Percentiles rank a stretch among this genome's conserved stretches.
Conservation (phyloP, 2,888 invertebrate species). For the Eumerus sabulonum region DNA sequence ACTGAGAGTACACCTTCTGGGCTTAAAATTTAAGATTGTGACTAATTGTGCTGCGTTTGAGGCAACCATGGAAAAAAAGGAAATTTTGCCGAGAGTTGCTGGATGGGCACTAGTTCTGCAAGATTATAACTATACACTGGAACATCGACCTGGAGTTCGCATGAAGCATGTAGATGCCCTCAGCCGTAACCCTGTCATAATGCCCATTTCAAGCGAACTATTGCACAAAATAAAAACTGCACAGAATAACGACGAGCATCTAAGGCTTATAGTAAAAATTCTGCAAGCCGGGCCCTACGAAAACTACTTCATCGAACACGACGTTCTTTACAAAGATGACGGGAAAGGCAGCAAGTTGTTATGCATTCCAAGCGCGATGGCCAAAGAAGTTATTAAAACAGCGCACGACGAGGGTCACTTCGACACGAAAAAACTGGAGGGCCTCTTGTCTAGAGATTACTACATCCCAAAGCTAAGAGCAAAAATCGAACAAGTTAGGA, state of each 20-base stretch:
- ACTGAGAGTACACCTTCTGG: too few relatives aligned
- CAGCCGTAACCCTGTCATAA: constrained; percentile 14
- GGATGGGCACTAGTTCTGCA: too few relatives aligned
- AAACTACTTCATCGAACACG: not conserved
- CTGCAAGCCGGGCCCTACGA: not conserved
- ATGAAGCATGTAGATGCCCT: constrained; percentile 62
- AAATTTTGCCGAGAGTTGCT: too few relatives aligned
- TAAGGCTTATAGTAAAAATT: not conserved
- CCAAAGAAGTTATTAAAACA: constrained; percentile 36
- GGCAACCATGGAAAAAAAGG: too few relatives aligned
- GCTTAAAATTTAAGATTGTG: too few relatives aligned
- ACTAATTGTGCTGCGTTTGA: too few relatives aligned
- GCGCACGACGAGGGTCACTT: constrained; percentile 59
- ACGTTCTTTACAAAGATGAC: not conserved
- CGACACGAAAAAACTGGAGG: not conserved
- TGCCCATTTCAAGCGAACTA: too few relatives aligned
- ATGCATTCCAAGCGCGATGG: constrained; percentile 25
- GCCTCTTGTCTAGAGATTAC: constrained; percentile 34
- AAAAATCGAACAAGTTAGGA: too few relatives aligned
- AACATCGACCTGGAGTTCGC: constrained; percentile 54
- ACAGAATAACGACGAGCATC: not conserved
- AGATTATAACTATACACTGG: too few relatives aligned
- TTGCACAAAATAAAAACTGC: constrained; percentile 2
- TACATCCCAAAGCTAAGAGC: not conserved
- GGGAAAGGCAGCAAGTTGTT: constrained; percentile 22